A percentile compares a stretch with the other conserved stretches of the same genome.
Evolutionary conservation across 2,797 vertebrate genomes (phyloP).

Genomic region (Galagoides demidoff): DNA sequence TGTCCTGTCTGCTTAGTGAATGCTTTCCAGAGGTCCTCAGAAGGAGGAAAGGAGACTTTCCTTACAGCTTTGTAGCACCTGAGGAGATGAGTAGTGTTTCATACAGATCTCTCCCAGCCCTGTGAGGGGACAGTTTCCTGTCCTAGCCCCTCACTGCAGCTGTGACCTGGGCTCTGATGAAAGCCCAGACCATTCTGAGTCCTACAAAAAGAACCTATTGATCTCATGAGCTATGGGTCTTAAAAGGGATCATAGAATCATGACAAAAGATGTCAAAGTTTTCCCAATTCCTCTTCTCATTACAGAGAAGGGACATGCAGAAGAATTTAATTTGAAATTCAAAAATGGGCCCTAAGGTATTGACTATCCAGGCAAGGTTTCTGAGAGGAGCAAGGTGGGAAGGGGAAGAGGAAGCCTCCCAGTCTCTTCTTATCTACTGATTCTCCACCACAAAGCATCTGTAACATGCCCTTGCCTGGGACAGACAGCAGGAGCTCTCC

Average conservation of each 20-base stretch:
- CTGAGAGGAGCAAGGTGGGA: neutral
- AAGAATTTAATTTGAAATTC: neutral
- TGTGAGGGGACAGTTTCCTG: no score
- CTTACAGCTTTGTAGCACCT: neutral
- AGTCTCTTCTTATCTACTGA: neutral
- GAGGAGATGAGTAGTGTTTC: neutral
- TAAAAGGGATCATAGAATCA: neutral
- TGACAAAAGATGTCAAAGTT: neutral
- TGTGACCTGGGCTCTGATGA: neutral
- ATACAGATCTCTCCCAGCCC: neutral
- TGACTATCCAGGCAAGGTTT: neutral
- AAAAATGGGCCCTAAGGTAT: neutral
- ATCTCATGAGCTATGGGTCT: neutral
- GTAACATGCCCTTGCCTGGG: conserved; percentile 54
- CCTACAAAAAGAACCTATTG: neutral
- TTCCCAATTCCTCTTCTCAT: neutral
- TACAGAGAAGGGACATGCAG: neutral
- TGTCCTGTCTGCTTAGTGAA: neutral
- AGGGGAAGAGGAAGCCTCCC: neutral
- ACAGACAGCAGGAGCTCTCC: conserved; percentile 66
- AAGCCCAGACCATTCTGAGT: neutral
- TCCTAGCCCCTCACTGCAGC: neutral
- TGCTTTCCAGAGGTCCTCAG: neutral
- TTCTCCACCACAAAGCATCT: conserved; percentile 39
- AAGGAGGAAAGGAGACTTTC: neutral